Evolutionary conservation across 2,797 vertebrate species (phyloP), one percentile per base, ranked within the genome.

Genomic region (Typhlichthys subterraneus): DNA sequence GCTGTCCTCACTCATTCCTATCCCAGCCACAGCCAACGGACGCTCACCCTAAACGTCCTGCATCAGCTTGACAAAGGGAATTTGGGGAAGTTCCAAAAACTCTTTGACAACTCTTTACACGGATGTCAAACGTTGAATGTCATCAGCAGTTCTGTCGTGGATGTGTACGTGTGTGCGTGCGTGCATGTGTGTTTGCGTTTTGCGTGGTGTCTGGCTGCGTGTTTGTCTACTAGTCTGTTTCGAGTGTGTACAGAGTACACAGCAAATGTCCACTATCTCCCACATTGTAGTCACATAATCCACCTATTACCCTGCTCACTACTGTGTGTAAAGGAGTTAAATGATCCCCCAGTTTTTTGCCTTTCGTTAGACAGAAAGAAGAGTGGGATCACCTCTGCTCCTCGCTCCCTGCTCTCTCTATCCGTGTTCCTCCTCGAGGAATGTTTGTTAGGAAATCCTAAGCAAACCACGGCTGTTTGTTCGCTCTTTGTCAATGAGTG

Each of bases 371-470:
- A 51, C 55, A 57, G 45, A n/a, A 45, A 68, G 49, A 62, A 53
- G 52, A 76, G 65, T 75, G 19, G 1, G 53, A 75, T 69, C 59
- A 69, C 10, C 12, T 17, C 71, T 53, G 61, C 62, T 55, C 57
- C 56, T 59, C 67, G 42, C 51, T 69, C 69, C 63, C 53, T 58
- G 64, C 59, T 70, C 73, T 70, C 69, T 77, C 65, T 57, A 59
- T 72, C 67, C 53, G 5, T 45, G 1, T 79, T 61, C 51, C 76
- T 86, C 53, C 85, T 79, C 55, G 69, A 82, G 76, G 73, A 89
- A 88, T 93, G 89, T 93, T 93, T 94, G 92, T 91, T 87, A 90
- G 92, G 92, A 93, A 92, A 93, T 92, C 93, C 92, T 92, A 88
- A 92, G 91, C 90, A 93, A 93, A 93, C 92, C 74, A 53, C 17